Conservation (phyloP, 2,797 vertebrate species). For the Melanotaenia nigrans region DNA sequence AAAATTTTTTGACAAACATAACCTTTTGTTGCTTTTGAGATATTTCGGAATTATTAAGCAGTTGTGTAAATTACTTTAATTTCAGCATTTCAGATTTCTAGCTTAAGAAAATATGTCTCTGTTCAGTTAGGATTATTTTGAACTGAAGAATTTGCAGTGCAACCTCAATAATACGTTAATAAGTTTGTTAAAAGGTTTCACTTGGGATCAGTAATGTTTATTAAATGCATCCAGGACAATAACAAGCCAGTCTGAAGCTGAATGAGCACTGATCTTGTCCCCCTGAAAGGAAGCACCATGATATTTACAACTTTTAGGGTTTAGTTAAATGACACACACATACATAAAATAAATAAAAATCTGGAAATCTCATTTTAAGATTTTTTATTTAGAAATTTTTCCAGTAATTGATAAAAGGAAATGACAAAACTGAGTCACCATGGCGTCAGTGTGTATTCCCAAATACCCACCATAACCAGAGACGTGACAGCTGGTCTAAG, state of each 20-base stretch:
- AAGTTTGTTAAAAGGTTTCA: background rate
- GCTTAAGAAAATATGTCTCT: too few species aligned
- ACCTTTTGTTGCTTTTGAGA: too few species aligned
- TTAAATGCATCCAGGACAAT: background rate
- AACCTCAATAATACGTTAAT: background rate
- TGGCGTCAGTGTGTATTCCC: constrained; percentile 69
- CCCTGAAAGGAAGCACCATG: too few species aligned
- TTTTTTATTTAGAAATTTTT: constrained; percentile 82
- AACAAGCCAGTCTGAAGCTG: background rate
- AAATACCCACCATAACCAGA: constrained; percentile 58
- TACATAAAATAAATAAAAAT: constrained; percentile 26
- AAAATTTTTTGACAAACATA: too few species aligned
- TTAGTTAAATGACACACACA: background rate
- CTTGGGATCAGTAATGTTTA: background rate
- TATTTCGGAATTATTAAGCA: too few species aligned
- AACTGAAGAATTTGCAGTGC: background rate
- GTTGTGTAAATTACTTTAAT: too few species aligned
- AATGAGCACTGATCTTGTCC: background rate
- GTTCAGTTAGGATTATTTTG: too few species aligned
- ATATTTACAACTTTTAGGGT: background rate
- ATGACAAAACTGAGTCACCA: constrained; percentile 76
- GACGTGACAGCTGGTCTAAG: constrained; percentile 39
- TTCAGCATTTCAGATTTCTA: too few species aligned
- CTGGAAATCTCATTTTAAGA: constrained; percentile 40
- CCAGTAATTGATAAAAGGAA: constrained; percentile 69